Base-by-base conservation (phyloP, 1,140 invertebrate species). In the Sweltsa coloradensis region DNA sequence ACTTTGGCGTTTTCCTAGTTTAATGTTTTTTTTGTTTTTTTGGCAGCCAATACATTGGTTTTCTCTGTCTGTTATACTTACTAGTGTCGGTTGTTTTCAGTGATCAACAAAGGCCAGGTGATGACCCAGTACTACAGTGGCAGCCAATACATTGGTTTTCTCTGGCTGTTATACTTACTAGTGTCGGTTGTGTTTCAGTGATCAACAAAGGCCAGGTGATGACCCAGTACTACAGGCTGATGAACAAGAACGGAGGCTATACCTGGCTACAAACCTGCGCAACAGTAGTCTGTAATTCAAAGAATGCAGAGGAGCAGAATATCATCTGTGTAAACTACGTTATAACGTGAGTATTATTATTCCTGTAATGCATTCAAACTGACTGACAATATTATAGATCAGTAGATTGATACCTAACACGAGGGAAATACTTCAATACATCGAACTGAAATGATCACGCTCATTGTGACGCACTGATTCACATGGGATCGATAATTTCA, bases 291-390 rank as follows among this genome's bases (percentile, higher is more conserved):
- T 95, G 89, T 67, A 95, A 85, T 61, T 83, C 85, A 6, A 96
- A 95, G 69, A 96, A 92, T 57, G 82, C 87, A 3, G 89, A 97
- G 50, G 91, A 96, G 61, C 89, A 95, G 65, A 94, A 90, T 64
- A 91, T 96, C 50, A 94, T 95, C 51, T 94, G 89, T 60, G 88
- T 96, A 49, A 95, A 94, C 70, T 95, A 95, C 65, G 88, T 96
- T 45, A 82, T 92, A 56, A 90, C 85, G 85, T 89, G 71, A 70
- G 54, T 42, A 53, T 50, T 37, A 45, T 45, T 45, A n/a, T 5
- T 45, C 27, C 13, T 45, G 29, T 9, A 37, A 34, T 1, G 5
- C 9, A 42, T 5, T 2, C 40, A 9, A 7, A 46, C 45, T 41
- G 9, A 29, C 21, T 43, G 29, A 19, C 13, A 47, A 36, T 44